These are phyloP conservation scores for Theodoxus fluviatilis DNA, from an alignment of 2,888 invertebrate species.

Conservation along the genomic window DNA sequence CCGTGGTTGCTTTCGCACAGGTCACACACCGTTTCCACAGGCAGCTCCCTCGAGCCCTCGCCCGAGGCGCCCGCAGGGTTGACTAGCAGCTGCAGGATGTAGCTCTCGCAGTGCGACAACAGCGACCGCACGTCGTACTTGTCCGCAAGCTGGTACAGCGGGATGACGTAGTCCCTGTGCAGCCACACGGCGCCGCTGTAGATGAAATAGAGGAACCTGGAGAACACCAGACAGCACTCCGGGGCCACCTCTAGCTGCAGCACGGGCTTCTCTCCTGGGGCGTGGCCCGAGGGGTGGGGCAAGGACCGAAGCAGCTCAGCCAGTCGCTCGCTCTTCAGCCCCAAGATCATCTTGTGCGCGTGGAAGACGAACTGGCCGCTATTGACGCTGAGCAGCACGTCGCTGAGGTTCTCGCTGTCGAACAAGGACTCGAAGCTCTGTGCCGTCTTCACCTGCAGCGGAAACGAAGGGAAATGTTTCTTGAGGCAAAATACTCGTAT, in stretches of 20 bases:
- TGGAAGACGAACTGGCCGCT: conserved; percentile 50
- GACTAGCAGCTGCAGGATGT: conserved; percentile 52
- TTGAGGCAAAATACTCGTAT: no score
- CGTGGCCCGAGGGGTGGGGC: conserved; percentile 28
- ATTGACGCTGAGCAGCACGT: conserved; percentile 51
- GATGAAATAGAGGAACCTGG: conserved; percentile 60
- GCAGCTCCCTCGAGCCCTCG: conserved; percentile 33
- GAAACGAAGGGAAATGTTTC: no score
- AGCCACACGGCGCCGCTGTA: conserved; percentile 62
- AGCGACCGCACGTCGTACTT: conserved; percentile 58
- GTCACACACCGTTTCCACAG: conserved; percentile 33
- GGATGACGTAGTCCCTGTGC: conserved; percentile 58
- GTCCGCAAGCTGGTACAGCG: conserved; percentile 57
- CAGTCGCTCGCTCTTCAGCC: conserved; percentile 52
- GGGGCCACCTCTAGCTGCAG: conserved; percentile 48
- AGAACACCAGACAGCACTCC: conserved; percentile 58
- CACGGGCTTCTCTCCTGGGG: conserved; percentile 37
- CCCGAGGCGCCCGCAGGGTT: conserved; percentile 35
- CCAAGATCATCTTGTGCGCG: conserved; percentile 56
- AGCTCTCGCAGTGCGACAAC: conserved; percentile 56
- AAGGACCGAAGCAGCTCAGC: conserved; percentile 48
- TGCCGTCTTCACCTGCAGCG: conserved; percentile 53
- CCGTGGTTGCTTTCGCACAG: conserved; percentile 36
- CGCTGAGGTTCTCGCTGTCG: conserved; percentile 54
- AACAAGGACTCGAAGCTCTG: conserved; percentile 56